Conservation (phyloP, 35 echinoderm and acorn worm species). For the Amphiura filiformis region DNA sequence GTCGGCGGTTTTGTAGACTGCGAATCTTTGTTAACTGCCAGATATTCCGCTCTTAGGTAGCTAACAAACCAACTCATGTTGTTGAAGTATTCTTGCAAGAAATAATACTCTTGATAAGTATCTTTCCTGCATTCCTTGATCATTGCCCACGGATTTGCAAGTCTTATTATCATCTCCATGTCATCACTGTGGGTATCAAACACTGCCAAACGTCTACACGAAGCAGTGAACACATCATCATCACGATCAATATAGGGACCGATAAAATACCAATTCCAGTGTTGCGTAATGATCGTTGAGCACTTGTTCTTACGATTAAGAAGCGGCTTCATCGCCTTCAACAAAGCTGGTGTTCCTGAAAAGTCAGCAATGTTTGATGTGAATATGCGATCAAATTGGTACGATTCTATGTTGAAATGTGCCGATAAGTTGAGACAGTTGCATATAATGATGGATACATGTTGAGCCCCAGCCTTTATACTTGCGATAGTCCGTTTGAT, state of each 20-base stretch:
- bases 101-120: neutral
- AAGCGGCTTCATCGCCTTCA: neutral
- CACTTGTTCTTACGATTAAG: neutral
- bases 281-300: neutral
- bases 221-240: neutral
- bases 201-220: neutral
- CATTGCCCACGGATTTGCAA: too few species aligned
- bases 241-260: too few species aligned
- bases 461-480: neutral
- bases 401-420: neutral
- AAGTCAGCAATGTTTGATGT: constrained; percentile 13
- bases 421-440: neutral
- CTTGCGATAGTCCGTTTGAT: neutral
- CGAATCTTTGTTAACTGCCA: neutral
- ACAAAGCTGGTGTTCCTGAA: neutral
- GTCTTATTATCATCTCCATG: too few species aligned
- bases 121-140: too few species aligned
- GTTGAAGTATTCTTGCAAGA: constrained; percentile 26
- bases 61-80: constrained; percentile 7
- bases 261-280: neutral
- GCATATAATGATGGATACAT: neutral
- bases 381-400: constrained; percentile 23
- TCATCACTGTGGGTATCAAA: neutral
- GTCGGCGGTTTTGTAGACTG: too few species aligned
- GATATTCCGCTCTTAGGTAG: constrained; percentile 12